Evolutionary conservation across 2,888 invertebrate species (phyloP), one percentile per base, ranked within the genome.

Genomic region (Ophion obscuratus): DNA sequence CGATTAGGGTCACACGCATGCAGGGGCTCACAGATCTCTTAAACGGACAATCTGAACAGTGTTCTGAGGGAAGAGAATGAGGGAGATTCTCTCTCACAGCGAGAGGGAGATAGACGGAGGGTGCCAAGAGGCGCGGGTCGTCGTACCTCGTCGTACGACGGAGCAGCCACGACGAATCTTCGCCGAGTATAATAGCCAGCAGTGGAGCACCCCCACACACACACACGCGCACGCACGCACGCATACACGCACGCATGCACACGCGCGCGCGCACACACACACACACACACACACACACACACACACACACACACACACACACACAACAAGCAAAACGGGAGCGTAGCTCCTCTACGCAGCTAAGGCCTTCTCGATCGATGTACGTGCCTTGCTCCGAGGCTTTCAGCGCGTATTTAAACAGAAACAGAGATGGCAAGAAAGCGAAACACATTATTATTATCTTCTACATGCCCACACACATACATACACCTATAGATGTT

Each of bases 341-440:
- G 67, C 61, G 57, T 20, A 53, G 57, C 75, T 70, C 66, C 57
- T 76, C 66, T 78, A 86, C 78, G 86, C 81, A 83, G 73, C 74
- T 73, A 61, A 83, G 76, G 80, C 79, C 78, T 85, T 66, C 84
- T 77, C 87, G 87, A 88, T 88, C 88, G 88, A 85, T 88, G 88
- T 85, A 80, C 74, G 76, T 71, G 81, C 75, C 73, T 77, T 59
- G 78, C 77, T 77, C 53, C 53, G 61, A 59, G 75, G 84, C 76
- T 76, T 70, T 80, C 71, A 81, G 77, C 83, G 84, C 83, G 81
- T 86, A 85, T 86, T 87, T 86, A 88, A 89, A 89, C 89, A 83
- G 75, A 83, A 78, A 77, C 68, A 70, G 73, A 73, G 80, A 85
- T 78, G 66, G 75, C 84, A 78, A 76, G 84, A 78, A 83, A 77